Evolutionary conservation across 2,888 invertebrate species (phyloP).

Genomic region (Agrypnus murinus): DNA sequence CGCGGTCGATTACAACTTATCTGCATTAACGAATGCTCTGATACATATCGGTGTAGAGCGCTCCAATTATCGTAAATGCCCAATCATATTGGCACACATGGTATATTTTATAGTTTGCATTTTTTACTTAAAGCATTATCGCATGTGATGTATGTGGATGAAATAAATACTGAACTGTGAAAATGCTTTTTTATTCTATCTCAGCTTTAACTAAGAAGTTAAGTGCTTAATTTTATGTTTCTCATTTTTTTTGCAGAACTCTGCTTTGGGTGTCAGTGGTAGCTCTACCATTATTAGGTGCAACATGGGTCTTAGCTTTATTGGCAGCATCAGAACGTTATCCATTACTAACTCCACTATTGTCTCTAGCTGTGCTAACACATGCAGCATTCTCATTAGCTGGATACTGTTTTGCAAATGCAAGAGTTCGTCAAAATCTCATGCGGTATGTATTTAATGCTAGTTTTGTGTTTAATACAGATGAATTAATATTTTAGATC

Average conservation of each 20-base stretch:
- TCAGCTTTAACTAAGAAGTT: too few species aligned
- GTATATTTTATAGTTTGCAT: too few species aligned
- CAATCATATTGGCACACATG: too few species aligned
- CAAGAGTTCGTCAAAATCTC: constrained; percentile 86
- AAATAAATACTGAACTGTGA: too few species aligned
- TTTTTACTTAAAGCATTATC: too few species aligned
- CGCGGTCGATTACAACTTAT: too few species aligned
- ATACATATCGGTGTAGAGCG: too few species aligned
- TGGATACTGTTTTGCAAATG: constrained; percentile 91
- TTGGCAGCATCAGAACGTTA: constrained; percentile 84
- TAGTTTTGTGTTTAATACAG: constrained; percentile 53
- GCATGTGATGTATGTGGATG: too few species aligned
- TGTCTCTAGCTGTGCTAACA: constrained; percentile 84
- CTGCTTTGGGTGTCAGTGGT: constrained; percentile 91
- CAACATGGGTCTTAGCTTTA: constrained; percentile 90
- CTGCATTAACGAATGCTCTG: too few species aligned
- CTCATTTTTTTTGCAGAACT: constrained; percentile 74
- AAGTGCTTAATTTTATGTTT: too few species aligned
- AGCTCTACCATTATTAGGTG: constrained; percentile 87
- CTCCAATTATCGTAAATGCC: too few species aligned
- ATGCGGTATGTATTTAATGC: constrained; percentile 68
- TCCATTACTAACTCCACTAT: constrained; percentile 82
- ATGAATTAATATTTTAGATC: constrained; percentile 71
- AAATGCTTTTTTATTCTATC: too few species aligned
- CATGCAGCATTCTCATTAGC: constrained; percentile 90